Percentiles rank a stretch among this genome's conserved stretches.
These are phyloP conservation scores for Tragulus kanchil DNA, from an alignment of 2,113 vertebrate species.

Conservation along the genomic window DNA sequence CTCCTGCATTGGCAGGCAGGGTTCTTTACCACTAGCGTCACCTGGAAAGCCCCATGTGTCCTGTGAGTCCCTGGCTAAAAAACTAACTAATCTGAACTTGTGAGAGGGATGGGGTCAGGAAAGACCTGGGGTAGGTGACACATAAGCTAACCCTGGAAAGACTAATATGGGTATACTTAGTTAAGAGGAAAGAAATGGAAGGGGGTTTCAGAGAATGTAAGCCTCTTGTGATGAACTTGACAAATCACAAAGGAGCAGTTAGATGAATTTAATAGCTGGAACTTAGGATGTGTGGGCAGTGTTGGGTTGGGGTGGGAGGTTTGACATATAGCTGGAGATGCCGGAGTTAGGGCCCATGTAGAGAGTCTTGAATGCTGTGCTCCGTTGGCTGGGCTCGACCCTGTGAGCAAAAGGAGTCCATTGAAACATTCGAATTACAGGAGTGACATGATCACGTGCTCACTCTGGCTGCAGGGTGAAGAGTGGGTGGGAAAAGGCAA, in stretches of 20 bases:
- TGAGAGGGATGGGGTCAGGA: background rate
- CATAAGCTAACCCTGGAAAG: background rate
- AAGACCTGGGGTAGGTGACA: background rate
- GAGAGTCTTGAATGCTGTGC: background rate
- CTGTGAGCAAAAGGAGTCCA: background rate
- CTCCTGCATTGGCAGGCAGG: background rate
- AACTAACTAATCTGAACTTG: background rate
- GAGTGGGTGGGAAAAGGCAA: background rate
- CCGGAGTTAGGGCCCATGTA: background rate
- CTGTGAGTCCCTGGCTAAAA: background rate
- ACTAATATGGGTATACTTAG: background rate
- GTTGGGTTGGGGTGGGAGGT: background rate
- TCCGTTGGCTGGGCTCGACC: background rate
- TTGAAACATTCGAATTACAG: background rate
- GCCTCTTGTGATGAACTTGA: background rate
- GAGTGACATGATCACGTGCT: background rate
- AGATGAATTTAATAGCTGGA: background rate
- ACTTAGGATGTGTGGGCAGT: background rate
- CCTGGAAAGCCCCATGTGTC: background rate
- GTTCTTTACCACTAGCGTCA: background rate
- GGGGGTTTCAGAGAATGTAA: background rate
- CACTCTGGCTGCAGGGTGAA: background rate
- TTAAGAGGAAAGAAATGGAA: background rate
- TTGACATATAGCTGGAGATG: background rate
- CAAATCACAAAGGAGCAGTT: slow-evolving; percentile 49